phyloP scores from a whole-genome alignment of 2,113 vertebrate species.

The Machaerirhynchus nigripectus region DNA sequence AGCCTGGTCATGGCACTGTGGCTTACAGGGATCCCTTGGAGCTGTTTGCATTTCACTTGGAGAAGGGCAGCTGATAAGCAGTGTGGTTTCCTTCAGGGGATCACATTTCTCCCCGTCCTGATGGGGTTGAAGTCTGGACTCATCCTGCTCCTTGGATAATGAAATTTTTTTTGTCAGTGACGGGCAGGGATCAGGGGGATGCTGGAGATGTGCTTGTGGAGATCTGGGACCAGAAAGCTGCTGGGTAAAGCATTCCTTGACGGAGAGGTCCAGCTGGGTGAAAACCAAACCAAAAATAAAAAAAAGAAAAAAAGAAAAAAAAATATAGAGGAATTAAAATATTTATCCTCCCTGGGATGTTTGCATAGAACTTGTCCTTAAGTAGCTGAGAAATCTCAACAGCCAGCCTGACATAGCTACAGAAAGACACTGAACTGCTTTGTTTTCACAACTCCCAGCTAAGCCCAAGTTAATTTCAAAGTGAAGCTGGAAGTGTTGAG shows the following conservation, averaged over 20 bases:
- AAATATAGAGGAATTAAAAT: slow-evolving; percentile 16
- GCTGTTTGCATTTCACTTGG: neutral
- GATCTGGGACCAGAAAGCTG: neutral
- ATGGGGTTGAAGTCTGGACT: neutral
- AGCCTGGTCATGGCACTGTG: neutral
- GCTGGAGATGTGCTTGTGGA: neutral
- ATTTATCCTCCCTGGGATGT: slow-evolving; percentile 29
- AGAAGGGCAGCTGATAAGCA: neutral
- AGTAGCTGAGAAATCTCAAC: neutral
- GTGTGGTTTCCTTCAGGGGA: neutral
- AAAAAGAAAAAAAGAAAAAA: neutral
- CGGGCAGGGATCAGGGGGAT: neutral
- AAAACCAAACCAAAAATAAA: neutral
- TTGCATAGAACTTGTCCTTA: slow-evolving; percentile 35
- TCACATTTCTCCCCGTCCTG: neutral
- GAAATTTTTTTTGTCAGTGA: neutral
- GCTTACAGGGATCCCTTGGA: neutral
- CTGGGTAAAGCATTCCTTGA: slow-evolving; percentile 26
- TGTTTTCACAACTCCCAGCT: neutral
- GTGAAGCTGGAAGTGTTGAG: neutral
- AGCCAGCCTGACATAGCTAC: neutral
- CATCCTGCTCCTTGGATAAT: neutral
- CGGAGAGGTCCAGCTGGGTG: slow-evolving; percentile 13
- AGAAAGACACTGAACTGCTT: neutral
- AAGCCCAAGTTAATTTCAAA: neutral